Evolutionary conservation across 2,888 invertebrate species (phyloP).

Genomic region (Tetranychus piercei): DNA sequence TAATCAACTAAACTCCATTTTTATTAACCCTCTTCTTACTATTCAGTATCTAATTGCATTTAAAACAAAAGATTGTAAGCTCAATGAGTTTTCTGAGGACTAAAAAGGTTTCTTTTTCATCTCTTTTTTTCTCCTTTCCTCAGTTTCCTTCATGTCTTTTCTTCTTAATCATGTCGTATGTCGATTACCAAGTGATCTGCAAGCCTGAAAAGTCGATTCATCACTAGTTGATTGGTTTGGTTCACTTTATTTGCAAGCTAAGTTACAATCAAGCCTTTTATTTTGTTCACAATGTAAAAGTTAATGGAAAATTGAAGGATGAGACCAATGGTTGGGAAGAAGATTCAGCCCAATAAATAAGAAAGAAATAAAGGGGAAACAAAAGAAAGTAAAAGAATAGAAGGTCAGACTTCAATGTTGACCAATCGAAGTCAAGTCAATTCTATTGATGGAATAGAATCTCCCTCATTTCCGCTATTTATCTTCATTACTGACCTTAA

Average conservation of each 20-base stretch:
- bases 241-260: background rate
- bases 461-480: slow-evolving; percentile 1
- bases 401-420: background rate
- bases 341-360: background rate
- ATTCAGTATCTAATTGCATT: too few species aligned
- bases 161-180: background rate
- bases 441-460: background rate
- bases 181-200: background rate
- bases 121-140: background rate
- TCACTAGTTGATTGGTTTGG: background rate
- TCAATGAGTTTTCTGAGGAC: too few species aligned
- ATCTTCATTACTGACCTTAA: background rate
- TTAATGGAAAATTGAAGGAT: slow-evolving; percentile 1
- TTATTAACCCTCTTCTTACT: background rate
- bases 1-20: background rate
- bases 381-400: background rate
- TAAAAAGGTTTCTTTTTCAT: background rate
- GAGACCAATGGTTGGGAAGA: background rate
- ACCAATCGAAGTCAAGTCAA: background rate
- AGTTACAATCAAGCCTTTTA: background rate
- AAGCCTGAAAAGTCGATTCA: background rate
- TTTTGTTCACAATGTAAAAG: background rate
- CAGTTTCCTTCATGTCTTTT: background rate
- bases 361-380: background rate
- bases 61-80: too few species aligned